These are phyloP conservation scores for Tachina lurida DNA, from an alignment of 2,888 invertebrate genomes.

Conservation along the genomic window DNA sequence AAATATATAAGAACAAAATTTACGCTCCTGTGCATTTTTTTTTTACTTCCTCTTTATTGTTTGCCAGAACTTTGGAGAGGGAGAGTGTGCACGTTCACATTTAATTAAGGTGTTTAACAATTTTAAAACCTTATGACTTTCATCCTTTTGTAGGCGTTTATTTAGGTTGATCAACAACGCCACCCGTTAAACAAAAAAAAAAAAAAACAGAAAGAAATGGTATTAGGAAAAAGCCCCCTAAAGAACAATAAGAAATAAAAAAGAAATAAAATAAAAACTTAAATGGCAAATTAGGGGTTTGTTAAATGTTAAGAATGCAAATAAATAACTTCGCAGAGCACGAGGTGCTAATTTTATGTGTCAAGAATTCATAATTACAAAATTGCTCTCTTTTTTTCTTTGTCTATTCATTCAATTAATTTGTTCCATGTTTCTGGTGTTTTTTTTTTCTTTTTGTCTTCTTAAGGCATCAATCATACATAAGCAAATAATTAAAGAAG, in stretches of 20 bases:
- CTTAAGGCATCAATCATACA: conserved; percentile 62
- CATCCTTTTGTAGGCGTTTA: conserved; percentile 71
- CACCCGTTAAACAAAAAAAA: not conserved
- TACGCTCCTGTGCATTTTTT: conserved; percentile 69
- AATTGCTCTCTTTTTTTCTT: conserved; percentile 21
- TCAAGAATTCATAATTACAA: conserved; percentile 62
- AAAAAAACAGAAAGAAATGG: not conserved
- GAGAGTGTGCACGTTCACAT: conserved; percentile 34
- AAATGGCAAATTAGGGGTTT: conserved; percentile 67
- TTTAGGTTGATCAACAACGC: conserved; percentile 24
- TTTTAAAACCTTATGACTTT: conserved; percentile 46
- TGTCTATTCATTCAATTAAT: not conserved
- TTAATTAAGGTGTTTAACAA: conserved; percentile 64
- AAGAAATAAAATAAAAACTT: not conserved
- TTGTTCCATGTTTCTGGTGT: not conserved
- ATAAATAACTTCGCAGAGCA: conserved; percentile 24
- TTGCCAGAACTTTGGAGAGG: not conserved
- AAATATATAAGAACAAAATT: conserved; percentile 27
- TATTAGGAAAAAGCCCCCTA: conserved; percentile 15
- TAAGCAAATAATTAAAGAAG: conserved; percentile 57
- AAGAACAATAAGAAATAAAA: not conserved
- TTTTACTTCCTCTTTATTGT: conserved; percentile 31
- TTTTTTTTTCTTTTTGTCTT: not conserved
- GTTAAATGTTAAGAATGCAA: conserved; percentile 38
- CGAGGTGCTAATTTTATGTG: conserved; percentile 66